phyloP scores from a whole-genome alignment of 2,797 vertebrate genomes.

The Microcaecilia unicolor region DNA sequence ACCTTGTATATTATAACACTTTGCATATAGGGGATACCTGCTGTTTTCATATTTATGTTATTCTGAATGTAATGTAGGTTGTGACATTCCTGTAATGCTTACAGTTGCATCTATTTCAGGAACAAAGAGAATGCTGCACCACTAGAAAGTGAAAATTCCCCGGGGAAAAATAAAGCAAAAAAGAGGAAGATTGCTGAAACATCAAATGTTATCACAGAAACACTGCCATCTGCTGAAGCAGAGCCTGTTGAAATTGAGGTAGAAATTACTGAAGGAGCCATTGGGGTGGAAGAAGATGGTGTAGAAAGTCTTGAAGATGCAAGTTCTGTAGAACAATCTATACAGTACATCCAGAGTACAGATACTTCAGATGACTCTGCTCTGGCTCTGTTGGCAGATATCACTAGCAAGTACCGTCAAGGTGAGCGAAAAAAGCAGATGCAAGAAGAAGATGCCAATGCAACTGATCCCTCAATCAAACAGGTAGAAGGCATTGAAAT shows the following conservation, averaged over 20 bases:
- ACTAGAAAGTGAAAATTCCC: slow-evolving; percentile 37
- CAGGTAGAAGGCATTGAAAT: slow-evolving; percentile 88
- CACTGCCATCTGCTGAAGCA: slow-evolving; percentile 72
- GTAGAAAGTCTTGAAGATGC: slow-evolving; percentile 69
- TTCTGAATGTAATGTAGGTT: neutral
- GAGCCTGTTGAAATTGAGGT: slow-evolving; percentile 88
- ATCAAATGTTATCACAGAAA: slow-evolving; percentile 87
- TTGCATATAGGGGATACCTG: too few relatives aligned
- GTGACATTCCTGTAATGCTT: too few relatives aligned
- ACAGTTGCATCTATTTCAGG: slow-evolving; percentile 48
- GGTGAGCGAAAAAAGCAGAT: slow-evolving; percentile 68
- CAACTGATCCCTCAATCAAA: slow-evolving; percentile 74
- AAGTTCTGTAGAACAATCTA: slow-evolving; percentile 61
- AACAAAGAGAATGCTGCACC: slow-evolving; percentile 60
- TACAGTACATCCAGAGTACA: slow-evolving; percentile 65
- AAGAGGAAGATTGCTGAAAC: slow-evolving; percentile 91
- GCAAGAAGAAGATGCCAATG: slow-evolving; percentile 48
- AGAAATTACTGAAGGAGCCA: slow-evolving; percentile 68
- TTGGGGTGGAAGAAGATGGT: slow-evolving; percentile 69
- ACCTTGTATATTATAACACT: too few relatives aligned
- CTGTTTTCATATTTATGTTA: neutral
- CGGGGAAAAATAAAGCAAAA: slow-evolving; percentile 62
- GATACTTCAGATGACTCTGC: slow-evolving; percentile 85
- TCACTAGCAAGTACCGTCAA: slow-evolving; percentile 95
- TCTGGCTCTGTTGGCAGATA: slow-evolving; percentile 88